These are phyloP conservation scores for Melanerpes aurifrons DNA, from an alignment of 2,113 vertebrate species.

Conservation along the genomic window DNA sequence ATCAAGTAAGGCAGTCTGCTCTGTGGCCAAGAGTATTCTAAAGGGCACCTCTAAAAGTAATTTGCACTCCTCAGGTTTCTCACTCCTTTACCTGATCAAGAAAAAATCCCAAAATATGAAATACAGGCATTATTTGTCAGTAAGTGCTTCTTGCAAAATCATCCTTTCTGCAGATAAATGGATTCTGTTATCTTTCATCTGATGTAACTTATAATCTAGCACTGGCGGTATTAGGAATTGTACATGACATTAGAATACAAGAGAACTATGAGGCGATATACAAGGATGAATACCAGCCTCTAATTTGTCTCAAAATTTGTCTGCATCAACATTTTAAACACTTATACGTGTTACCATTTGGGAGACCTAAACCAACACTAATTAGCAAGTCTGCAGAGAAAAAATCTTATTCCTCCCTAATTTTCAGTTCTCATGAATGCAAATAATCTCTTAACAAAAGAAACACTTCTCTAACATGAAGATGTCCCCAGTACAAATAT, in stretches of 20 bases:
- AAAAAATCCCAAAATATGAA: not conserved
- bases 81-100: not conserved
- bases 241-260: not conserved
- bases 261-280: not conserved
- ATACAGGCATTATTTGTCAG: not conserved
- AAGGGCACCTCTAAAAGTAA: not conserved
- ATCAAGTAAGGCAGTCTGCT: not conserved
- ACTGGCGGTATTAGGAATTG: not conserved
- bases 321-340: not conserved
- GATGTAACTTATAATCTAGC: not conserved
- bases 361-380: constrained; percentile 7
- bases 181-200: not conserved
- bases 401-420: constrained; percentile 34
- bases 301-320: not conserved
- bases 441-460: constrained; percentile 41
- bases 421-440: constrained; percentile 42
- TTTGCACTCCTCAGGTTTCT: not conserved
- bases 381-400: not conserved
- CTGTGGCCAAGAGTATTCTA: not conserved
- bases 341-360: not conserved
- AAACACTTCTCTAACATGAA: constrained; percentile 35
- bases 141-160: not conserved
- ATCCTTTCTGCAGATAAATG: not conserved
- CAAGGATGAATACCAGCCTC: not conserved
- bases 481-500: constrained; percentile 25